phyloP scores from a whole-genome alignment of 2,888 invertebrate species.

The Drosophila stalkeri region DNA sequence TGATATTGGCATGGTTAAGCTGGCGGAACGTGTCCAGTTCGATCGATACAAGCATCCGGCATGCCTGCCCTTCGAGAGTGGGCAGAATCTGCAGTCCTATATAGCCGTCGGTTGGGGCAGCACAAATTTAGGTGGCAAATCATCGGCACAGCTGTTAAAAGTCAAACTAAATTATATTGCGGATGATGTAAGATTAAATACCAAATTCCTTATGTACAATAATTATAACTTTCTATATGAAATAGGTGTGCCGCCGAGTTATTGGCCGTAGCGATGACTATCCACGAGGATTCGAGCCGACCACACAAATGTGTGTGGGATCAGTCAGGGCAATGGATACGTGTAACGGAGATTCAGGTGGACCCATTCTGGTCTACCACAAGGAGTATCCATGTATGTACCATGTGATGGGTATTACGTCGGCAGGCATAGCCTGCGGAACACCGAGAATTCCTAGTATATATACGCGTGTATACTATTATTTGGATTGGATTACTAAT shows the following conservation, averaged over 20 bases:
- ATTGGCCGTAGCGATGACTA: conserved; percentile 52
- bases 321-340: conserved; percentile 70
- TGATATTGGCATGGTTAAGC: conserved; percentile 86
- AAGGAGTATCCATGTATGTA: conserved; percentile 76
- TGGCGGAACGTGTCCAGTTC: conserved; percentile 83
- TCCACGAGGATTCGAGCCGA: conserved; percentile 60
- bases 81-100: conserved; percentile 55
- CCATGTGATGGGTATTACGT: conserved; percentile 75
- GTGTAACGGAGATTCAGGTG: conserved; percentile 80
- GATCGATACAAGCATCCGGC: conserved; percentile 85
- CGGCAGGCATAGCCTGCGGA: conserved; percentile 71
- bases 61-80: conserved; percentile 83
- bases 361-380: conserved; percentile 72
- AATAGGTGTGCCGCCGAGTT: conserved; percentile 54
- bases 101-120: conserved; percentile 86
- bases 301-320: conserved; percentile 79
- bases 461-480: conserved; percentile 74
- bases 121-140: conserved; percentile 73
- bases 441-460: conserved; percentile 74
- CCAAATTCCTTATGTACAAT: neutral
- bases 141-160: conserved; percentile 85
- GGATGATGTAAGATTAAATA: conserved; percentile 38
- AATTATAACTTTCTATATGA: neutral
- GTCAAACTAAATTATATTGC: conserved; percentile 85
- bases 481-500: conserved; percentile 71